These are phyloP conservation scores for Anthoscopus minutus DNA, from an alignment of 2,113 vertebrate genomes.

Conservation along the genomic window DNA sequence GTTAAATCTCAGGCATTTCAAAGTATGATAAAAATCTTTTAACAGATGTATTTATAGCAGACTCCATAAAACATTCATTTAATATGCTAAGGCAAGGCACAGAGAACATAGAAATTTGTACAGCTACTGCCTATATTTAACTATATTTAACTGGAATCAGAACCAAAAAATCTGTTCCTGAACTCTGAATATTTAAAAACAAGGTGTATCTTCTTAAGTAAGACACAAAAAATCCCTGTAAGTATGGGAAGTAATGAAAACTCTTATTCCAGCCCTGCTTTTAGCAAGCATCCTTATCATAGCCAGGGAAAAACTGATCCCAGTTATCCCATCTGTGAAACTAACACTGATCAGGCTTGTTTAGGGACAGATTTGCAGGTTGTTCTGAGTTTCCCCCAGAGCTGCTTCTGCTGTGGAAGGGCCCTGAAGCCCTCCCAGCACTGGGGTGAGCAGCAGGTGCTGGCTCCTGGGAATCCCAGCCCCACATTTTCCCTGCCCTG, in stretches of 20 bases:
- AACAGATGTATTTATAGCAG: constrained; percentile 40
- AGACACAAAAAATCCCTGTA: background rate
- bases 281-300: background rate
- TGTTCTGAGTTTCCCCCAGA: background rate
- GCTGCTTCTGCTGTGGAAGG: background rate
- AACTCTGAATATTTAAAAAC: constrained; percentile 34
- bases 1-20: background rate
- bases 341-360: background rate
- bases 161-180: constrained; percentile 39
- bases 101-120: background rate
- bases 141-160: constrained; percentile 29
- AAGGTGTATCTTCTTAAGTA: background rate
- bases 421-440: background rate
- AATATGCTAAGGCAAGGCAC: constrained; percentile 18
- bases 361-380: background rate
- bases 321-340: background rate
- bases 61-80: background rate
- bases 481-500: background rate
- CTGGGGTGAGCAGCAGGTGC: background rate
- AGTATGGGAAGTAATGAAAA: background rate
- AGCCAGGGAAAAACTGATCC: background rate
- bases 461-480: background rate
- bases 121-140: constrained; percentile 27
- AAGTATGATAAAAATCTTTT: background rate
- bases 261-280: background rate